Percentiles rank a stretch among this genome's conserved stretches.
phyloP scores from a whole-genome alignment of 2,797 vertebrate species.

The Gallinago solitaria region DNA sequence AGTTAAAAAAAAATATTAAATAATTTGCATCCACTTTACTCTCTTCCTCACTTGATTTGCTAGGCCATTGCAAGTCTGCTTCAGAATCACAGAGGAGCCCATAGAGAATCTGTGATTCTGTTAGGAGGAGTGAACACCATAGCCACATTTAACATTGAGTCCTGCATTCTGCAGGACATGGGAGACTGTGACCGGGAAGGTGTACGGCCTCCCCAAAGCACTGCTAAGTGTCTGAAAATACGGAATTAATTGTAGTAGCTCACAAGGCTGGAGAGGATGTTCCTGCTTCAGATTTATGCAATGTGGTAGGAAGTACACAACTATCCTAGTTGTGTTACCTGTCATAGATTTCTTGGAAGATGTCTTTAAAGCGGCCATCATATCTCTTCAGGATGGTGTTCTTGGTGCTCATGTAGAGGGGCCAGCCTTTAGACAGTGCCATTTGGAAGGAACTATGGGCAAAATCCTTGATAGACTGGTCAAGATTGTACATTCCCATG shows the following conservation, averaged over 20 bases:
- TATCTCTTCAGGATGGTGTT: slow-evolving; percentile 99
- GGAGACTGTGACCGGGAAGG: background rate
- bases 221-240: background rate
- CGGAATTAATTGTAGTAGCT: background rate
- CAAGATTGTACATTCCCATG: slow-evolving; percentile 98
- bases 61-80: background rate
- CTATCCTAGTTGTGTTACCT: slow-evolving; percentile 77
- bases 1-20: background rate
- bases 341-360: slow-evolving; percentile 98
- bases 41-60: background rate
- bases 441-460: slow-evolving; percentile 99
- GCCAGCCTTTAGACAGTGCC: slow-evolving; percentile 89
- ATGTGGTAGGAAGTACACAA: background rate
- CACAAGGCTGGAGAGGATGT: background rate
- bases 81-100: background rate
- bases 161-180: background rate
- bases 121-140: background rate
- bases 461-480: slow-evolving; percentile 92
- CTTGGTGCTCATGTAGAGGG: slow-evolving; percentile 98
- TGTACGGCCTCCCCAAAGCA: rapidly evolving
- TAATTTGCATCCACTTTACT: background rate
- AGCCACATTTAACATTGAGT: background rate
- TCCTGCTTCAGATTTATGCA: background rate
- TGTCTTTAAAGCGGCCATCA: slow-evolving; percentile 95
- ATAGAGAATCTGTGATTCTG: background rate